Evolutionary conservation across 2,113 vertebrate species (phyloP).

Genomic region (Rhegmatorhina hoffmannsi): DNA sequence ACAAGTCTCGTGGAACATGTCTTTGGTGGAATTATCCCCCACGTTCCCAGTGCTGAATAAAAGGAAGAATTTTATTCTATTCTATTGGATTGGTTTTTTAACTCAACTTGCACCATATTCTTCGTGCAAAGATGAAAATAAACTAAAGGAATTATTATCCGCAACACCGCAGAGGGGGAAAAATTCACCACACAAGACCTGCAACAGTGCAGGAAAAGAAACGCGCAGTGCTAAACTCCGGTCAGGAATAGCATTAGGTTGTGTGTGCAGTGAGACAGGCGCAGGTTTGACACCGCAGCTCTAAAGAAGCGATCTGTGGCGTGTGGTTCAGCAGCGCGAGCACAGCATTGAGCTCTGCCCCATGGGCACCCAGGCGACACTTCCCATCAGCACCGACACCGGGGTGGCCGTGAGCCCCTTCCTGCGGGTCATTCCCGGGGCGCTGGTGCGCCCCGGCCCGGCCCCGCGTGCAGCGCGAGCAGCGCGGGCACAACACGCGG

Average conservation of each 20-base stretch:
- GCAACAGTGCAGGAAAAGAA: neutral
- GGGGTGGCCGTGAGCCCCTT: rapidly evolving
- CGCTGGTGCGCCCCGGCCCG: neutral
- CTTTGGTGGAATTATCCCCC: too few relatives aligned
- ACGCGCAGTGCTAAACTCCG: rapidly evolving
- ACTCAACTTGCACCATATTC: neutral
- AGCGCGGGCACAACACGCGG: too few relatives aligned
- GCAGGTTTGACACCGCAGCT: neutral
- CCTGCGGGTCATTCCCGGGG: neutral
- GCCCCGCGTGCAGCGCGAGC: too few relatives aligned
- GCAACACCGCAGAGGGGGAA: rapidly evolving
- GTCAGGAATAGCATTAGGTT: rapidly evolving
- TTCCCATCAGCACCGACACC: neutral
- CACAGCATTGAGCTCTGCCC: rapidly evolving
- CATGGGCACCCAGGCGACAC: rapidly evolving
- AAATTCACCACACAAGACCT: too few relatives aligned
- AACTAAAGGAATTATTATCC: neutral
- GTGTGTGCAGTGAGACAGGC: neutral
- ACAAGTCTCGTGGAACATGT: too few relatives aligned
- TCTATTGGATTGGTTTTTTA: too few relatives aligned
- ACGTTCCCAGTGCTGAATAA: too few relatives aligned
- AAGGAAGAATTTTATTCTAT: too few relatives aligned
- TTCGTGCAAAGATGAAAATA: rapidly evolving
- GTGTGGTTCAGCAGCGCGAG: rapidly evolving
- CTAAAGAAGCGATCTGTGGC: rapidly evolving